phyloP scores from a whole-genome alignment of 2,797 vertebrate genomes.

The Smutsia gigantea region DNA sequence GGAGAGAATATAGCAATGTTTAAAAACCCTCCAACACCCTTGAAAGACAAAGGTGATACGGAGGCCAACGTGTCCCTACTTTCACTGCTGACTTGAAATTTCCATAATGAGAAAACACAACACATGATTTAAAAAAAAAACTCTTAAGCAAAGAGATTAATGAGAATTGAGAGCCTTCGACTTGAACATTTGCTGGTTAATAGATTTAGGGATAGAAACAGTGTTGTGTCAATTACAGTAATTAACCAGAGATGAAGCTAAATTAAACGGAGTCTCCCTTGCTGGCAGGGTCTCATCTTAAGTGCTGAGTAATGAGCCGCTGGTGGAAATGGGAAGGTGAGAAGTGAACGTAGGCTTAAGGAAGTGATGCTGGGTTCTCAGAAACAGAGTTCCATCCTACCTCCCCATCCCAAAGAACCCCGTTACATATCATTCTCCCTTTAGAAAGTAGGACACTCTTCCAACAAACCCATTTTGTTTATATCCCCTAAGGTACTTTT shows the following conservation, averaged over 20 bases:
- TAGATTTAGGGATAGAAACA: slow-evolving; percentile 71
- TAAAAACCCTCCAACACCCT: not conserved
- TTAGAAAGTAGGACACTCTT: not conserved
- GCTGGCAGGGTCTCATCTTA: slow-evolving; percentile 17
- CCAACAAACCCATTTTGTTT: not conserved
- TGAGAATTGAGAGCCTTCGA: slow-evolving; percentile 62
- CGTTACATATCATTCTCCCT: not conserved
- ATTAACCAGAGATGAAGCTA: slow-evolving; percentile 59
- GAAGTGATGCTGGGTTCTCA: not conserved
- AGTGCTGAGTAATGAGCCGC: slow-evolving; percentile 49
- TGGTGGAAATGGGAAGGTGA: not conserved
- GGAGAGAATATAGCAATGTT: not conserved
- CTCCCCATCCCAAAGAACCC: not conserved
- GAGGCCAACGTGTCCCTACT: not conserved
- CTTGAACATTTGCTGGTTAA: slow-evolving; percentile 66
- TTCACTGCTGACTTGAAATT: slow-evolving; percentile 55
- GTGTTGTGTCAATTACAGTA: slow-evolving; percentile 52
- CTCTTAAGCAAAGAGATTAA: slow-evolving; percentile 53
- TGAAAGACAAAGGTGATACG: not conserved
- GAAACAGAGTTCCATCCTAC: not conserved
- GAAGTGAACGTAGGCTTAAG: not conserved
- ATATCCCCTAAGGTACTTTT: not conserved
- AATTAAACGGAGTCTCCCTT: slow-evolving; percentile 44
- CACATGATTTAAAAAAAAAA: not conserved
- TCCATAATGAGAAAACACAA: slow-evolving; percentile 68